Evolutionary conservation across 2,888 invertebrate species (phyloP).

Genomic region (Drosophila anomelani): DNA sequence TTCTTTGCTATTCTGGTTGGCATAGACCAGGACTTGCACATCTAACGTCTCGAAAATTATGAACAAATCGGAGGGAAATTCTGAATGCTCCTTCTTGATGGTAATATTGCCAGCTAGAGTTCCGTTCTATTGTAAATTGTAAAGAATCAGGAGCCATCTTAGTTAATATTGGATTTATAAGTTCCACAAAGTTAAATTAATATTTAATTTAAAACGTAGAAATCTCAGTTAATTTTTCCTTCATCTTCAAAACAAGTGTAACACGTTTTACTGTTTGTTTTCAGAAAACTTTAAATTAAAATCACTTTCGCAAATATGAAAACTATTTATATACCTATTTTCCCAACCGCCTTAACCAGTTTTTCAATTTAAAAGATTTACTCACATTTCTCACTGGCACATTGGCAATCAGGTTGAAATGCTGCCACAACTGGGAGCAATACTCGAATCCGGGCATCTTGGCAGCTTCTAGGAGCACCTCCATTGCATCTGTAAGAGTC

Average conservation of each 20-base stretch:
- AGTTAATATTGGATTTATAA: too few relatives aligned
- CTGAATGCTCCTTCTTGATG: constrained; percentile 88
- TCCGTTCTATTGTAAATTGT: constrained; percentile 85
- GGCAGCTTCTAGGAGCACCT: constrained; percentile 81
- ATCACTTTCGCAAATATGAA: too few relatives aligned
- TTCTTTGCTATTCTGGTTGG: constrained; percentile 54
- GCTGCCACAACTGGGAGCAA: constrained; percentile 85
- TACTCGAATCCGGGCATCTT: constrained; percentile 86
- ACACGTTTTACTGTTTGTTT: too few relatives aligned
- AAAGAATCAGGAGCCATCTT: constrained; percentile 82
- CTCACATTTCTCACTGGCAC: constrained; percentile 89
- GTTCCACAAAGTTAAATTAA: too few relatives aligned
- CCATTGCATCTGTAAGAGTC: constrained; percentile 86
- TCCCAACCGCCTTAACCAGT: constrained; percentile 23
- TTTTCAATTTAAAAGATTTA: constrained; percentile 42
- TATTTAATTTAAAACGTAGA: too few relatives aligned
- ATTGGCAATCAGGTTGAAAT: constrained; percentile 88
- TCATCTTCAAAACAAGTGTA: too few relatives aligned
- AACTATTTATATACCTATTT: too few relatives aligned
- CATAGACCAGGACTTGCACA: constrained; percentile 69
- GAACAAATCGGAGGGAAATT: constrained; percentile 90
- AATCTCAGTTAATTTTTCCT: too few relatives aligned
- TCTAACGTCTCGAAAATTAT: constrained; percentile 84
- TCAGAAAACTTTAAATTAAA: too few relatives aligned
- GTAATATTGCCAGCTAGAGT: constrained; percentile 90